Base-by-base conservation (phyloP, 2,888 invertebrate species). In the Gortyna flavago region DNA sequence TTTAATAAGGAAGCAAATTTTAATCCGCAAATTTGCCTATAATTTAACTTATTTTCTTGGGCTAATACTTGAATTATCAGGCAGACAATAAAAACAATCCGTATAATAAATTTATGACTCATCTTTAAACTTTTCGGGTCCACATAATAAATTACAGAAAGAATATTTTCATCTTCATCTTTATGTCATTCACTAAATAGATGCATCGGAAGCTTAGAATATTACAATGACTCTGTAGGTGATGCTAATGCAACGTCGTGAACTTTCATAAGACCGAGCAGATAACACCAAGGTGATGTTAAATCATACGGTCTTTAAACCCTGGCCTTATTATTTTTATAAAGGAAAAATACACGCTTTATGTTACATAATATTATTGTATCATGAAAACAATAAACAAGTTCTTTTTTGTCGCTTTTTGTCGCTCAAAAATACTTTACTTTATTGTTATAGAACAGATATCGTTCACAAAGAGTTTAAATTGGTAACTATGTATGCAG, bases 251-350 rank as follows among this genome's bases (percentile, higher is more conserved):
- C 48, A 73, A n/a, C 64, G 21, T 65, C 64, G 38, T 75, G 71
- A 75, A 75, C 85, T 84, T 83, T 84, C 65, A 80, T 35, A 51
- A 69, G 69, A 80, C 80, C 41, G 1, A 59, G 13, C 38, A 65
- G 81, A 75, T 75, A 72, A 75, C 35, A 64, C 51, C 68, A 72
- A 72, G 72, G 85, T 83, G 62, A 80, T 13, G 61, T 61, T 35
- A 75, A 80, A 84, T 75, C 48, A 69, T 70, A 70, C 51, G 35
- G 51, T 18, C 21, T 18, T 61, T 6, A 62, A 75, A 59, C 80
- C 72, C 21, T 80, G 75, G 48, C 72, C 75, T 72, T 68, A 83
- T n/a, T 44, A 48, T 65, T 48, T 66, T 61, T 41, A 64, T 29
- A 44, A 44, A 54, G 72, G 57, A 70, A 80, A 66, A 66, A 70